These are phyloP conservation scores for Corythornis leucogaster DNA, from an alignment of 2,797 vertebrate species.

Conservation along the genomic window DNA sequence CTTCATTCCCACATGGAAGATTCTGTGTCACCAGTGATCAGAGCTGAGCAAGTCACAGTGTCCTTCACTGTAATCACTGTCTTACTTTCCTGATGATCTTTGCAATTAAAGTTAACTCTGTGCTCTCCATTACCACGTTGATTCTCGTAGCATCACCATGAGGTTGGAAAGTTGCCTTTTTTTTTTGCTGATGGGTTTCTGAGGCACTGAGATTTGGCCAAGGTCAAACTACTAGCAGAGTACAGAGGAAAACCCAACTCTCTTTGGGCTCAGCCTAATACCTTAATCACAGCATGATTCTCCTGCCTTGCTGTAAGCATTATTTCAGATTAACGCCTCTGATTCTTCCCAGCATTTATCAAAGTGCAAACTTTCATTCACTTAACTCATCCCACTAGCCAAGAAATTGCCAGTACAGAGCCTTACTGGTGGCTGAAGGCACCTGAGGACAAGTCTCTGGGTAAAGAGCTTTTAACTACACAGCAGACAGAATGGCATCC, in stretches of 20 bases:
- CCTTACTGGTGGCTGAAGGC: not conserved
- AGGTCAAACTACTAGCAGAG: not conserved
- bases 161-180: not conserved
- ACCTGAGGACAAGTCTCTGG: not conserved
- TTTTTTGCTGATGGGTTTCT: not conserved
- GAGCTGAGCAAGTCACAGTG: not conserved
- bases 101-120: not conserved
- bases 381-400: not conserved
- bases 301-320: not conserved
- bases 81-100: not conserved
- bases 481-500: not conserved
- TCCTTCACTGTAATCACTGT: not conserved
- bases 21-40: not conserved
- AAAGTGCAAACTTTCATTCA: conserved; percentile 11
- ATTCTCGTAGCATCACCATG: fast-evolving
- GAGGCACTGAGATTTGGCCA: not conserved
- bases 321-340: conserved; percentile 8
- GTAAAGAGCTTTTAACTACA: not conserved
- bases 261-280: not conserved
- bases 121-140: not conserved
- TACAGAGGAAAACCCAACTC: not conserved
- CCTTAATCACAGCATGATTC: not conserved
- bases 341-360: not conserved
- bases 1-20: not conserved
- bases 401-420: not conserved